phyloP scores from a whole-genome alignment of 2,113 vertebrate species.

The Mustela lutreola region DNA sequence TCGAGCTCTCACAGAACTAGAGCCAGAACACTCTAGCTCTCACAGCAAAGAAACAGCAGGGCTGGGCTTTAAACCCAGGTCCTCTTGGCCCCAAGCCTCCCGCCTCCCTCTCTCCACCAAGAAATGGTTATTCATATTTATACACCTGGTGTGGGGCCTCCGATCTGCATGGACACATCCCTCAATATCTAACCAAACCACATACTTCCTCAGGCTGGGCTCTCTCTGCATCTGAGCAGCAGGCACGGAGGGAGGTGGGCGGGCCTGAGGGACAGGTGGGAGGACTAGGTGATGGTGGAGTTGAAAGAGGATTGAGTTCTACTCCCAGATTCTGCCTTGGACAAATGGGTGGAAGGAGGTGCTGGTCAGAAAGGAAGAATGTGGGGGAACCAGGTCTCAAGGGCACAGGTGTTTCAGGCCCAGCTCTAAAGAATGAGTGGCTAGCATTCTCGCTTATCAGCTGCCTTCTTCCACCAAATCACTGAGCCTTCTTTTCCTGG shows the following conservation, averaged over 20 bases:
- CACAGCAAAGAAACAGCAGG: background rate
- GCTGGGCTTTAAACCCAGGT: background rate
- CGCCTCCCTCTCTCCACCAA: background rate
- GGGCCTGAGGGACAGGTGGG: background rate
- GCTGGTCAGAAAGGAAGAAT: background rate
- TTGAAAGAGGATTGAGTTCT: background rate
- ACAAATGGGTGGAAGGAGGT: background rate
- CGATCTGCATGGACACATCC: background rate
- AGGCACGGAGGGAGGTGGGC: background rate
- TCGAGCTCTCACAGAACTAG: background rate
- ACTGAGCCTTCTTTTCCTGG: background rate
- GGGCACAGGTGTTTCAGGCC: background rate
- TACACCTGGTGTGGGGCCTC: background rate
- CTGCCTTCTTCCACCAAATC: background rate
- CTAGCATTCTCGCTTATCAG: background rate
- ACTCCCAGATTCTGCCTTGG: background rate
- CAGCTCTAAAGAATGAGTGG: background rate
- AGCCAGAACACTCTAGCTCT: background rate
- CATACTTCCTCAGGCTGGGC: background rate
- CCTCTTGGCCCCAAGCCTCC: background rate
- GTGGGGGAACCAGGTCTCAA: background rate
- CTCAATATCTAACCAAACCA: background rate
- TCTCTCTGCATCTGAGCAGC: background rate
- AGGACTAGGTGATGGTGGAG: background rate
- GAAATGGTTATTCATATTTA: background rate